A percentile compares a stretch with the other conserved stretches of the same genome.
Conservation (phyloP, 1,140 invertebrate species). For the Parasteatoda tepidariorum region DNA sequence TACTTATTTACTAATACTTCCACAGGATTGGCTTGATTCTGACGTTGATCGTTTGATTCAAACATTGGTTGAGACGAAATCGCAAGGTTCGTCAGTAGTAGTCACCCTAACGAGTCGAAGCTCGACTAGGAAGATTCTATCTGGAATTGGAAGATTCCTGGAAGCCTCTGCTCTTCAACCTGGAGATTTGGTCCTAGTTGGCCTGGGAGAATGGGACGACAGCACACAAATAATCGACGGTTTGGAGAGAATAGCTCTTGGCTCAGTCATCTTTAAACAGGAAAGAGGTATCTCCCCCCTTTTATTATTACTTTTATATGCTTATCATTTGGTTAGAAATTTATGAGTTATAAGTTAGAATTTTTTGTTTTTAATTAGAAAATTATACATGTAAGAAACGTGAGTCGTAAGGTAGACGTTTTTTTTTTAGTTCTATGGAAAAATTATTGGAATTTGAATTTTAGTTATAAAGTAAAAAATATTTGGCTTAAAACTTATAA, state of each 20-base stretch:
- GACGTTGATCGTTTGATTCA: conserved; percentile 29
- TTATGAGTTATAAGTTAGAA: too few species aligned
- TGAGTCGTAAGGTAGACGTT: too few species aligned
- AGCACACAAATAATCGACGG: conserved; percentile 7
- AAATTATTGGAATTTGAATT: too few species aligned
- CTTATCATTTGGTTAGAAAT: too few species aligned
- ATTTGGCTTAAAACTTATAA: too few species aligned
- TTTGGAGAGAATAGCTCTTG: conserved; percentile 17
- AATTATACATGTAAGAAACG: too few species aligned
- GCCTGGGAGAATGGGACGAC: conserved; percentile 56
- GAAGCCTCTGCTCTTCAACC: conserved; percentile 47
- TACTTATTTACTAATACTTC: too few species aligned
- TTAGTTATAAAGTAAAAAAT: too few species aligned
- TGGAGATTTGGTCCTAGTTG: conserved; percentile 62
- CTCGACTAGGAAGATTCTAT: conserved; percentile 63
- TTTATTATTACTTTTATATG: background rate
- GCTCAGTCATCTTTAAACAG: conserved; percentile 39
- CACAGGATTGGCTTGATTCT: background rate
- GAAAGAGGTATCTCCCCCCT: conserved; percentile 1
- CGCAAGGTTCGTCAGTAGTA: conserved; percentile 58
- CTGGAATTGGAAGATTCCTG: conserved; percentile 64
- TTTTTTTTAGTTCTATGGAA: too few species aligned
- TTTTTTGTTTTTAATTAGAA: too few species aligned
- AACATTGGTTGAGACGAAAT: conserved; percentile 6
- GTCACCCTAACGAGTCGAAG: conserved; percentile 57